Evolutionary conservation across 2,888 invertebrate species (phyloP), one percentile per base, ranked within the genome.

Genomic region (Cheilosia variabilis): DNA sequence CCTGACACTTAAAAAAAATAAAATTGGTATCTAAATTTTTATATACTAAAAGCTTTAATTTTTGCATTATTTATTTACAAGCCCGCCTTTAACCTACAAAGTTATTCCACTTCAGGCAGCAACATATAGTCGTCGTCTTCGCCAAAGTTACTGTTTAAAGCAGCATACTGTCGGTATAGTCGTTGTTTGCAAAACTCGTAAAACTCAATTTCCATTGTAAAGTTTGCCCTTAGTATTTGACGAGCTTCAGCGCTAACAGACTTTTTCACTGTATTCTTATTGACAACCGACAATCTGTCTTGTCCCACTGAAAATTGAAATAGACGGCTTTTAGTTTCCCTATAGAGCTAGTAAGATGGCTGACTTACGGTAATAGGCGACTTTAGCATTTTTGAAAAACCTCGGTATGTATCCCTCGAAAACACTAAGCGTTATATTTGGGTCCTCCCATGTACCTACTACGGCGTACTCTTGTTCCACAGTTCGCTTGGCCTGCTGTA

Each of bases 181-280:
- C 97, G 93, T 90, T 97, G 97, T 88, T 95, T 95, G 91, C 97
- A 97, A 91, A 97, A 98, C 90, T 97, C 96, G 91, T 97, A 98
- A 92, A 98, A 97, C 90, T 98, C 97, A 5, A 97, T 96, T 93
- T 98, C 97, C 68, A 96, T 93, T 0, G 97, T 97, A 90, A 98
- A 96, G 92, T 98, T 97, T 73, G 94, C 94, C 87, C 96, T 93
- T 2, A 98, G 95, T 34, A 97, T 94, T 55, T 96, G 95, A 89
- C 97, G 97, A 1, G 97, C 95, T 89, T 96, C 95, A 88, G 97
- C 96, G 52, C 96, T 96, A 1, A 90, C 89, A 10, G 84, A 58
- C 19, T 66, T 78, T 7, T 89, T 91, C 2, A 89, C 94, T 91
- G 96, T 96, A 89, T 97, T 96, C 79, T 95, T 95, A 90, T 95